Evolutionary conservation across 2,888 invertebrate species (phyloP), one percentile per base, ranked within the genome.

Genomic region (Philereme transversata): DNA sequence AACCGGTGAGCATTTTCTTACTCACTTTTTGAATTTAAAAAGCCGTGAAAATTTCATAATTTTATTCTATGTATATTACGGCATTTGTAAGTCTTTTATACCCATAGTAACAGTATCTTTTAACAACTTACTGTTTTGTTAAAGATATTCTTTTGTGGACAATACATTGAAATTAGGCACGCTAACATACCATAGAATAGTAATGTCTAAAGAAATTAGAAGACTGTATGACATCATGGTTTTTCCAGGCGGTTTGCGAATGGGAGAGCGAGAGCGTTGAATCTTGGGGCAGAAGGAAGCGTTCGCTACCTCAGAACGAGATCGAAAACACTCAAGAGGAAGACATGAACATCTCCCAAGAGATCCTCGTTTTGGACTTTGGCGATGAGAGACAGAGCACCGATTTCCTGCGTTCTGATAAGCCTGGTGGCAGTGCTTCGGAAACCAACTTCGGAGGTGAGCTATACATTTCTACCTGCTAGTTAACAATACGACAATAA

Each of bases 271-370:
- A 98, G 81, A 97, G 97, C 5, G 94, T 97, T 59, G 97, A 97
- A 83, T 98, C 98, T 1, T 97, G 97, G 95, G 98, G 98, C 82
- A 96, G 97, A 86, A 96, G 96, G 90, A 96, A 95, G 87, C 96
- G 97, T 94, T 96, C 96, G 71, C 69, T 93, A 80, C 81, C 86
- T 5, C 81, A 76, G 67, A 87, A 91, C 75, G 96, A 95, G 76
- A 95, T 94, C 73, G 93, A 92, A 36, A 94, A 95, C 65, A 93
- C 91, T 58, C 94, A 95, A 66, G 95, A 95, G 59, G 96, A 96
- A 73, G 97, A 97, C 77, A 98, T 98, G 97, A 98, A 97, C 69
- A 94, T 98, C 65, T 98, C 98, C 47, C 98, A 98, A 86, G 98
- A 98, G 89, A 98, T 98, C 79, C 93, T 98, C 33, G 98, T 98